Evolutionary conservation across 2,888 invertebrate species (phyloP).

Genomic region (Caenorhabditis macrosperma): DNA sequence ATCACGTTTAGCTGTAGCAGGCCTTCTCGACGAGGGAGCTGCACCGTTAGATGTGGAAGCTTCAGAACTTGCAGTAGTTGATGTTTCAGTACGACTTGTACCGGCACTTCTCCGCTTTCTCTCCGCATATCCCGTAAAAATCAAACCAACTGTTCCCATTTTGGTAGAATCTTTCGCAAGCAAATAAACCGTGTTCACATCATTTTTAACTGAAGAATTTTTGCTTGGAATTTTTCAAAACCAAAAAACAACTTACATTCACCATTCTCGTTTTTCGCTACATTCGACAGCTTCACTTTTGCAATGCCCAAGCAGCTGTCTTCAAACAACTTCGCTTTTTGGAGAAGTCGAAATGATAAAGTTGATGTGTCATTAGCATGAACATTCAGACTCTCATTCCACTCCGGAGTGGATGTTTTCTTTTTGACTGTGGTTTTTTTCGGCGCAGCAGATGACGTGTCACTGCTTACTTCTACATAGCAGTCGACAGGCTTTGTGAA

Average conservation of each 20-base stretch:
- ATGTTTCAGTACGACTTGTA: background rate
- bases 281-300: constrained; percentile 73
- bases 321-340: constrained; percentile 78
- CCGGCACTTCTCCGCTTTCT: constrained; percentile 56
- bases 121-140: constrained; percentile 51
- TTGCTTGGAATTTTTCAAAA: too few relatives aligned
- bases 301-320: constrained; percentile 75
- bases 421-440: constrained; percentile 77
- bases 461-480: constrained; percentile 77
- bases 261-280: constrained; percentile 76
- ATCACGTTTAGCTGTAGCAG: constrained; percentile 57
- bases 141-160: constrained; percentile 40
- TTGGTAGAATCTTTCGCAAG: constrained; percentile 68
- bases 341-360: constrained; percentile 70
- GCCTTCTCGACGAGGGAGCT: constrained; percentile 24
- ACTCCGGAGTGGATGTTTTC: constrained; percentile 76
- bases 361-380: constrained; percentile 71
- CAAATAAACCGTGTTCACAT: constrained; percentile 68
- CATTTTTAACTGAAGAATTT: constrained; percentile 72
- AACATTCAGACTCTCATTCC: constrained; percentile 77
- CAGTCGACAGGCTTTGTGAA: constrained; percentile 73
- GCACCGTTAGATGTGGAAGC: constrained; percentile 56
- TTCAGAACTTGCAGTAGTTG: constrained; percentile 23
- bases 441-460: constrained; percentile 62
- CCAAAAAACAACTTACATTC: constrained; percentile 73